Base-by-base conservation (phyloP, 2,888 invertebrate species). In the Autographa pulchrina region DNA sequence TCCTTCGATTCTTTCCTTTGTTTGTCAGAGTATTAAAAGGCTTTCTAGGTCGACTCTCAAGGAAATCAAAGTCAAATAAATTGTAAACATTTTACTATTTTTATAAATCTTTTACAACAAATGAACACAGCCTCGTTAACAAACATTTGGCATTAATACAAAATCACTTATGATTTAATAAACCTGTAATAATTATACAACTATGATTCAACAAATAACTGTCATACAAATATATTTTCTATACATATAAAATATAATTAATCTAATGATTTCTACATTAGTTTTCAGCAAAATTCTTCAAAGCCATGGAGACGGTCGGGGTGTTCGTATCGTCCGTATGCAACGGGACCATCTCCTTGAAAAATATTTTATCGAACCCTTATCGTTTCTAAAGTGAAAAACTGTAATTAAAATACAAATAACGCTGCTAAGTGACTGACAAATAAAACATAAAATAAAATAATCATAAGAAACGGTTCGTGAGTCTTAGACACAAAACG, bases 361-460 rank as follows among this genome's bases (percentile, higher is more conserved):
- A 93, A 91, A 92, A 92, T 81, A 93, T 92, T 78, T 89, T 94
- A 95, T 85, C 93, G 93, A 85, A 94, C 92, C 90, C 93, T 94
- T 94, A 95, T 92, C 85, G 92, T 91, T 90, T 95, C 92, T 94
- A 95, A 94, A 94, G 89, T 93, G 94, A 88, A 91, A 93, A 91
- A 94, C 94, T 95, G 95, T 78, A 95, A 94, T 90, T 87, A 83
- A 90, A 93, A 87, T 84, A 90, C 88, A 78, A 75, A 87, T 73
- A 87, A 87, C 69, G 79, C 78, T 80, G 77, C 86, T 90, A 83
- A 85, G 75, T 84, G 75, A 74, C 62, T 65, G 69, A 81, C 73
- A 72, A 76, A 75, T 73, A 75, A 66, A 72, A 72, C 25, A 78
- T 68, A 69, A 60, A 68, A 43, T 56, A 35, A 61, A 71, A 54